Conservation (phyloP, 1,140 invertebrate genomes). For the Thaumetopoea pityocampa region DNA sequence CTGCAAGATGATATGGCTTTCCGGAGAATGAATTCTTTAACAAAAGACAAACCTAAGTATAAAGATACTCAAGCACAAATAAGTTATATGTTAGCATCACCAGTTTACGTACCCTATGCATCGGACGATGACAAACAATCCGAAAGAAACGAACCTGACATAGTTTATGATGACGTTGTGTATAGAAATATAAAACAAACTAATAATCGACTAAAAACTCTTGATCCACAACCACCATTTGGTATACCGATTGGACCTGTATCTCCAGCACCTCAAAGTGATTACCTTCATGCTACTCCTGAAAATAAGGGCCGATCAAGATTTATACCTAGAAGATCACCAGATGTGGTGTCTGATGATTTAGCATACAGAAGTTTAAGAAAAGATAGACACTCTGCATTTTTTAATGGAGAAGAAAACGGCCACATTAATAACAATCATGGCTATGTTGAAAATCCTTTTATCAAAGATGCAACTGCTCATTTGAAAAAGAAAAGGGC, state of each 20-base stretch:
- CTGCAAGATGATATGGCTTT: slow-evolving; percentile 88
- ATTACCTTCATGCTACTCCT: slow-evolving; percentile 88
- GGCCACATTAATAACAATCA: slow-evolving; percentile 60
- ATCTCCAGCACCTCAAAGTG: slow-evolving; percentile 83
- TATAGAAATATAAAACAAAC: slow-evolving; percentile 87
- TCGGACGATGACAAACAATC: slow-evolving; percentile 70
- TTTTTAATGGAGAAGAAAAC: slow-evolving; percentile 57
- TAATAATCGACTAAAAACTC: slow-evolving; percentile 82
- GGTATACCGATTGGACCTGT: slow-evolving; percentile 91
- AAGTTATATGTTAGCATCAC: slow-evolving; percentile 85
- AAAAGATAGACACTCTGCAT: slow-evolving; percentile 80
- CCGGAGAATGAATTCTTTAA: slow-evolving; percentile 80
- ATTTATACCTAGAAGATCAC: slow-evolving; percentile 81
- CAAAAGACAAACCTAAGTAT: slow-evolving; percentile 70
- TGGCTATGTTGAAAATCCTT: slow-evolving; percentile 57
- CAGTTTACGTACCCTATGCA: slow-evolving; percentile 74
- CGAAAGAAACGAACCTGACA: slow-evolving; percentile 83
- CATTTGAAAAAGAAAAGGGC: slow-evolving; percentile 83
- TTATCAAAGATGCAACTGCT: slow-evolving; percentile 50
- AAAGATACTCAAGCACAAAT: slow-evolving; percentile 79
- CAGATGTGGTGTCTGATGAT: slow-evolving; percentile 91
- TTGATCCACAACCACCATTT: slow-evolving; percentile 91
- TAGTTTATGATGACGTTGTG: slow-evolving; percentile 88
- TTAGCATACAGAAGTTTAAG: slow-evolving; percentile 88
- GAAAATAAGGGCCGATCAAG: slow-evolving; percentile 77